Evolutionary conservation across 64 coral and sea anemone species (phyloP), one percentile per base, ranked within the genome.

Genomic region (Astreopora myriophthalma): DNA sequence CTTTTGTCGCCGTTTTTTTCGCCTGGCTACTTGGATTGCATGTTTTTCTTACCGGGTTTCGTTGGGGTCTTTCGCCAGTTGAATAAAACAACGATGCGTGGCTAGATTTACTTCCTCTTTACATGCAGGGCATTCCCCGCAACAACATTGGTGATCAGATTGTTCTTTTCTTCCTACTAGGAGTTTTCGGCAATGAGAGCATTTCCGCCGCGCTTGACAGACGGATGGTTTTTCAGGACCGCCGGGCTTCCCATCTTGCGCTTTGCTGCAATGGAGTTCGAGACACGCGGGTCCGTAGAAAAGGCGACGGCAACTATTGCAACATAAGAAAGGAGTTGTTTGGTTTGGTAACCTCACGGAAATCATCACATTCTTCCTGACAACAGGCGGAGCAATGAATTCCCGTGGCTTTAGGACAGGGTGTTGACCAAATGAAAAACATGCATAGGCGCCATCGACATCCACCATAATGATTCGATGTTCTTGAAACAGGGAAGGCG

Each of bases 1-100:
- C 32, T 22, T 42, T 3, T 6, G 19, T 12, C 22, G 60, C 29
- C 24, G 10, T 20, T 23, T 68, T 61, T 68, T 20, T 29, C 23
- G 6, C 22, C 44, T 34, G 13, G 27, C 2, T 19, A 37, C 16
- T 25, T 60, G 24, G 6, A 32, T 7, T 22, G 1, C 20, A 29
- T 30, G 13, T 58, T 85, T 58, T 35, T 17, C 26, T 74, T 74
- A 6, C 27, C 27, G 16, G 14, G 13, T 26, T 22, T 74, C 78
- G 3, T 28, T 24, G 8, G 49, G 40, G 1, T 13, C 0, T 3
- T 64, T 24, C 9, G 31, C 67, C 6, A 36, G 19, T 14, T 93
- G 91, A 35, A 93, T 80, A 22, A 51, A 88, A 57, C 74, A 93
- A 10, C 27, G 32, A 79, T 86, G 91, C 10, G 30, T 52, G 32